phyloP scores from a whole-genome alignment of 2,888 invertebrate genomes.

The Nudaria mundana region DNA sequence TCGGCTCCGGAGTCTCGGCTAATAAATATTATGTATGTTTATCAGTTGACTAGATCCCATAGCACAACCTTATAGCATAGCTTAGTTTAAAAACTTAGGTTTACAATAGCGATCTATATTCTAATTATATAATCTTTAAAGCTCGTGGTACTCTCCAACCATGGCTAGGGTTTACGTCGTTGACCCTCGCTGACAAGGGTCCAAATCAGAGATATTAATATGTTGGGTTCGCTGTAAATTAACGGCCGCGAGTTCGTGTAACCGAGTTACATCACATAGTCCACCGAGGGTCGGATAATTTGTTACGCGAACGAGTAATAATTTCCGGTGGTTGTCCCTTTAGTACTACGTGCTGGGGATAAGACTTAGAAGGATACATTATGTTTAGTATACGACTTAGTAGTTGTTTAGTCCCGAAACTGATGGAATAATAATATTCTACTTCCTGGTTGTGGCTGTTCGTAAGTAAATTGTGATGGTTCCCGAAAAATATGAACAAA shows the following conservation, averaged over 20 bases:
- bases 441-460: no score
- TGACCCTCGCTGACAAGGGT: constrained; percentile 70
- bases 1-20: no score
- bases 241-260: constrained; percentile 66
- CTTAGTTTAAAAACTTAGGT: no score
- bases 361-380: constrained; percentile 34
- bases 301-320: constrained; percentile 67
- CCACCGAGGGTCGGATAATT: constrained; percentile 58
- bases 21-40: no score
- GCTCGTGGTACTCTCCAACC: no score
- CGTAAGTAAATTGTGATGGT: no score
- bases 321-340: constrained; percentile 53
- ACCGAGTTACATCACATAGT: constrained; percentile 57
- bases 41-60: no score
- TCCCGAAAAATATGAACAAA: no score
- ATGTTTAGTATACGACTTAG: constrained; percentile 1
- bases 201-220: constrained; percentile 79
- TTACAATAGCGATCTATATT: background rate
- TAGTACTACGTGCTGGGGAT: constrained; percentile 42
- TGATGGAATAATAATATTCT: no score
- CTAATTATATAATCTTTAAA: no score
- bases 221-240: constrained; percentile 74
- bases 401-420: no score
- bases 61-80: no score
- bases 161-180: constrained; percentile 39